Evolutionary conservation across 2,113 vertebrate genomes (phyloP), one percentile per base, ranked within the genome.

Genomic region (Riparia riparia): DNA sequence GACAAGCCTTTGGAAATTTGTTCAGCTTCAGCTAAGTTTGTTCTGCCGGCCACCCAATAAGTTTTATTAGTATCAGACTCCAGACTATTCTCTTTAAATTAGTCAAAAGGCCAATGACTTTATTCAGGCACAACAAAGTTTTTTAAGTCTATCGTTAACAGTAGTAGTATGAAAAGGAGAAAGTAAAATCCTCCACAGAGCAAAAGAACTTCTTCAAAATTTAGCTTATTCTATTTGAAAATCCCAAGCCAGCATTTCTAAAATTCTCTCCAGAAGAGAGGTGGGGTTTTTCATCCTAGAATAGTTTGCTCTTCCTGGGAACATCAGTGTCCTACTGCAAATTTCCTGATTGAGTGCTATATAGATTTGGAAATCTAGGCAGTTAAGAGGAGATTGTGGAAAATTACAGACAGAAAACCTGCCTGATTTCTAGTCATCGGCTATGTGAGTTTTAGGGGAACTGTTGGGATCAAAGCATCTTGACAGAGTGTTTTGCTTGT

Each of bases 61-160:
- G 90, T 93, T 96, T 96, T 96, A 95, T 96, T 96, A 92, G 56
- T 93, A 60, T 96, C 90, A 96, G 93, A 85, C 71, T 89, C 51
- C 44, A 96, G 82, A 63, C 82, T 95, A 4, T 96, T 96, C 85
- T 94, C 71, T 86, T 93, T 74, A 90, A 70, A 86, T 85, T 90
- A 94, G 86, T 92, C 22, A 81, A 49, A 89, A 90, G 57, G 47
- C 90, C 37, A 90, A 20, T 92, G 47, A 56, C 64, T 94, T 95
- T 73, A 77, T 68, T 94, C 82, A 83, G 76, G 69, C 79, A 78
- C 60, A 90, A 37, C 9, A 4, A 85, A 82, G 41, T 34, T 86
- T 78, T 82, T 69, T 6, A 87, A 91, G 47, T 82, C 82, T 82
- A 0, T 77, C 73, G 29, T 53, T 86, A 88, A 56, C 51, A 87